Base-by-base conservation (phyloP, 2,888 invertebrate genomes). In the Deroplatys truncata region DNA sequence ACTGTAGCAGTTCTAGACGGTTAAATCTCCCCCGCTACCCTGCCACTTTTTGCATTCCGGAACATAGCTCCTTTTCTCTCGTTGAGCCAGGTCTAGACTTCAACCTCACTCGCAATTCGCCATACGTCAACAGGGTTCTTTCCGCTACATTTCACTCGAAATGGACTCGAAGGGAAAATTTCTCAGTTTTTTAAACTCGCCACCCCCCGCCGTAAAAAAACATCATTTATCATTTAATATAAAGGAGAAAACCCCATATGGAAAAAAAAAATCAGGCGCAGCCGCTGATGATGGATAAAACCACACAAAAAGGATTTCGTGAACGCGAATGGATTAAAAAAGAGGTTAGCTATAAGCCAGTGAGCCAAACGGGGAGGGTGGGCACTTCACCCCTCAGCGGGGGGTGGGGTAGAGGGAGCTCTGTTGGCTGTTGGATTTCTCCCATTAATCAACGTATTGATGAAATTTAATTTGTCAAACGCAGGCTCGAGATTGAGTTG, bases 391-490 rank as follows among this genome's bases (percentile, higher is more conserved):
- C 87, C 87, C 87, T 87, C 87, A 31, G 83, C 35, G 87, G 87
- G 87, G 87, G 87, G 2, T 28, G 82, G 88, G 84, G 85, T 35
- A 82, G 15, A 35, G 28, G 28, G 28, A 31, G 31, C 85, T 82
- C 88, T 15, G 43, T 88, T 88, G 72, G 43, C 88, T 84, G 83
- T 88, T 89, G 89, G 89, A 89, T 90, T 90, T 89, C 90, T 90
- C 90, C 90, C 91, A 91, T 91, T 91, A 90, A 90, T 91, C 90
- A 90, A 90, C 86, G 89, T 90, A 91, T 90, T 91, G 91, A 91
- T 90, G 90, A 91, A 91, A 91, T 90, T 91, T 91, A 90, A 91
- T 91, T 91, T 91, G 91, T 91, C 91, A 91, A 91, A 90, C 88
- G 90, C 91, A 91, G 90, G 90, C 84, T 84, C 89, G 87, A 90